Evolutionary conservation across 1,140 invertebrate species (phyloP), one percentile per base, ranked within the genome.

Genomic region (Leptoteleia sp.): DNA sequence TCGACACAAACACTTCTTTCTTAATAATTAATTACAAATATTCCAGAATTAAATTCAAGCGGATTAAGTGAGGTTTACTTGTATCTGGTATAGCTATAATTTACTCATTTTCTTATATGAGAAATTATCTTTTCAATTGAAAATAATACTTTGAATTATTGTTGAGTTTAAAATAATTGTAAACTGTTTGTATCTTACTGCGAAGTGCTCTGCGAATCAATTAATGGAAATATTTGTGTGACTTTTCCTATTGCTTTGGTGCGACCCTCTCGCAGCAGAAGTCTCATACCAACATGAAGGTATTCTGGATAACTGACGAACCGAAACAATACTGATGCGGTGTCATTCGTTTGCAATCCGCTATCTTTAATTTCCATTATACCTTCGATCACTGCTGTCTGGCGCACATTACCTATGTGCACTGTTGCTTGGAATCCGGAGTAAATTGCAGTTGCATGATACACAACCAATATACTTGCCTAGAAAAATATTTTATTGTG

Each of bases 401-500:
- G 98, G 6, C 97, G 90, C 9, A 99, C 95, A 84, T 97, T 99
- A 1, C 96, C 97, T 62, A 99, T 95, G 84, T 99, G 96, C 1
- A 99, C 93, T 0, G 97, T 98, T 16, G 96, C 95, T 91, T 99
- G 96, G 89, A 97, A 98, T 11, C 97, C 97, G 4, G 92, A 92
- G 71, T 93, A 94, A 67, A 99, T 97, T 13, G 93, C 92, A 1
- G 93, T 96, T 0, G 93, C 91, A 86, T 98, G 96, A 79, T 94
- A 95, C 5, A 98, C 89, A 4, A 99, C 92, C 27, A 94, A 93
- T 2, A 99, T 93, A 50, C 93, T 94, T 0, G 97, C 97, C 93
- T 96, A 29, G 8, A 29, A 29, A 22, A 2, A 22, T 22, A 3
- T 22, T 22, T n/a, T n/a, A n/a, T n/a, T n/a, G n/a, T n/a, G n/a